Evolutionary conservation across 1,140 invertebrate species (phyloP).

Genomic region (Zaprionus capensis): DNA sequence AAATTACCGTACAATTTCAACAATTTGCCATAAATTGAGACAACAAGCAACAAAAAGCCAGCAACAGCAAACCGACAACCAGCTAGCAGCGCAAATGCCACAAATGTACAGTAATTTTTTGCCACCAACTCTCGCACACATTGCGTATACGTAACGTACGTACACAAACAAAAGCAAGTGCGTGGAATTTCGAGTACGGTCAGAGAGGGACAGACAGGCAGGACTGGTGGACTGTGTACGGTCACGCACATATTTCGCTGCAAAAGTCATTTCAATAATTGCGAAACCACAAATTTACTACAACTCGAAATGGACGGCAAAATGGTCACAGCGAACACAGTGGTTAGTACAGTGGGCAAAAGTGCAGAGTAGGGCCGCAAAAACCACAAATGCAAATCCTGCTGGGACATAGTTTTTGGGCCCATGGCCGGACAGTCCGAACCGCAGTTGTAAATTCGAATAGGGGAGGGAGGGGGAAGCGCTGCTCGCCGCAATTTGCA

Average conservation of each 20-base stretch:
- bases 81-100: slow-evolving; percentile 62
- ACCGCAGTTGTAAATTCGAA: slow-evolving; percentile 65
- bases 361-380: slow-evolving; percentile 45
- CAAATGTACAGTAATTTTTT: slow-evolving; percentile 81
- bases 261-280: slow-evolving; percentile 84
- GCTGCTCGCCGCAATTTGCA: slow-evolving; percentile 71
- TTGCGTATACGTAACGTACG: slow-evolving; percentile 62
- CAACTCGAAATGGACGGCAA: slow-evolving; percentile 72
- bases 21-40: slow-evolving; percentile 83
- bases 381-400: slow-evolving; percentile 74
- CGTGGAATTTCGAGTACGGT: slow-evolving; percentile 67
- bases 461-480: neutral
- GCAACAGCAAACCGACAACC: slow-evolving; percentile 11
- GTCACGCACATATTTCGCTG: slow-evolving; percentile 57
- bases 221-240: neutral
- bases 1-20: slow-evolving; percentile 79
- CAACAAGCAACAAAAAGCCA: slow-evolving; percentile 79
- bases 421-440: slow-evolving; percentile 15
- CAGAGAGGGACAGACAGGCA: neutral
- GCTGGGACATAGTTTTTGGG: slow-evolving; percentile 62
- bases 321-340: slow-evolving; percentile 48
- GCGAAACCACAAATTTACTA: slow-evolving; percentile 84
- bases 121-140: slow-evolving; percentile 45
- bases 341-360: slow-evolving; percentile 4
- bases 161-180: slow-evolving; percentile 51